Percentiles rank a stretch among this genome's conserved stretches.
These are phyloP conservation scores for Montipora efflorescens DNA, from an alignment of 64 coral and sea anemone genomes.

Conservation along the genomic window DNA sequence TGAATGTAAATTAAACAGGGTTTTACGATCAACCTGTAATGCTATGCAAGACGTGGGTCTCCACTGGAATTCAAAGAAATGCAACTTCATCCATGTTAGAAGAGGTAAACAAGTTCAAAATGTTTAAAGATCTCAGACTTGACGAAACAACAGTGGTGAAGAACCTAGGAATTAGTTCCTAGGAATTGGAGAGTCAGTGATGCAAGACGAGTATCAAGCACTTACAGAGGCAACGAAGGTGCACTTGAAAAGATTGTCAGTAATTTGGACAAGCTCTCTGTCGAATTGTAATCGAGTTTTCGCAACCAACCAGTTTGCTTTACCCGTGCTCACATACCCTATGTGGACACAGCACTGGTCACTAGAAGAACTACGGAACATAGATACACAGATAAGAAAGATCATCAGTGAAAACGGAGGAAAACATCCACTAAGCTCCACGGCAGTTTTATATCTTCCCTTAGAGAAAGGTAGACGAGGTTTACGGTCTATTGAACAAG, in stretches of 20 bases:
- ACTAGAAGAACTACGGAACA: neutral
- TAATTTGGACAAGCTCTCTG: conserved; percentile 33
- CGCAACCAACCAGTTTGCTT: conserved; percentile 12
- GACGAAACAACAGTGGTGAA: neutral
- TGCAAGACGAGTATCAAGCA: conserved; percentile 10
- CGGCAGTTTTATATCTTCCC: neutral
- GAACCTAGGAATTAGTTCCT: neutral
- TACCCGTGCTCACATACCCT: conserved; percentile 18
- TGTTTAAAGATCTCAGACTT: neutral
- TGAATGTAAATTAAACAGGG: conserved; percentile 44
- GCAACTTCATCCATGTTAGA: conserved; percentile 16
- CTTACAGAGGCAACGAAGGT: conserved; percentile 1
- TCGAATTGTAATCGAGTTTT: neutral
- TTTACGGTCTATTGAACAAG: neutral
- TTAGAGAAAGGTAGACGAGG: neutral
- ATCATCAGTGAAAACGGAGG: neutral
- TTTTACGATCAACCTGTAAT: neutral
- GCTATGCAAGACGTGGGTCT: conserved; percentile 40
- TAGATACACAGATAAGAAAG: conserved; percentile 41
- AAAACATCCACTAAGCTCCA: conserved; percentile 9
- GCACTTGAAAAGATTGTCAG: conserved; percentile 15
- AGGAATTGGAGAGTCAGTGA: neutral
- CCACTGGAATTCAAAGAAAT: conserved; percentile 42
- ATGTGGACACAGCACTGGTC: conserved; percentile 46
- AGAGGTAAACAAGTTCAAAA: conserved; percentile 1